These are phyloP conservation scores for Drosophila pseudoobscura DNA, from an alignment of 1,140 invertebrate genomes.

Conservation along the genomic window DNA sequence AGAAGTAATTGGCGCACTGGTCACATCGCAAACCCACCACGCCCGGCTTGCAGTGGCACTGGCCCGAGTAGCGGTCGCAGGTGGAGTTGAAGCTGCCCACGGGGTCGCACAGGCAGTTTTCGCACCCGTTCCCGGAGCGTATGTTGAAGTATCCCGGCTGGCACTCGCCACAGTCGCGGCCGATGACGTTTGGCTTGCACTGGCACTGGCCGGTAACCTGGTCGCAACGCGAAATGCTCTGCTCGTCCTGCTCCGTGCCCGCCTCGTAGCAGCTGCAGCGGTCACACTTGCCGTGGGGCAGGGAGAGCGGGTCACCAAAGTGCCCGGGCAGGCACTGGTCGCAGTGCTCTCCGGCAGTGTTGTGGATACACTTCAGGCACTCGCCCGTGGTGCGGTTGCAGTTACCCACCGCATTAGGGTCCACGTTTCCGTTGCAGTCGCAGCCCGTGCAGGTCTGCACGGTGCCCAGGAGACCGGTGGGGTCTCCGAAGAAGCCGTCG, in stretches of 20 bases:
- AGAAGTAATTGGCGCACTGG: conserved; percentile 92
- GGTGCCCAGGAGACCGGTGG: conserved; percentile 87
- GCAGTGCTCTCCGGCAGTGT: conserved; percentile 94
- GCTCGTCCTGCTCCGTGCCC: conserved; percentile 89
- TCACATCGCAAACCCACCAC: conserved; percentile 94
- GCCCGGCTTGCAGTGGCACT: conserved; percentile 93
- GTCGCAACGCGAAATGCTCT: conserved; percentile 90
- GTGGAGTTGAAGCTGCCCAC: conserved; percentile 93
- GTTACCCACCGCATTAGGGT: conserved; percentile 96
- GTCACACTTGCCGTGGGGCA: conserved; percentile 95
- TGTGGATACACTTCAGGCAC: conserved; percentile 98
- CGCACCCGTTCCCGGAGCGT: conserved; percentile 92
- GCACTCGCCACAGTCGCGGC: conserved; percentile 94
- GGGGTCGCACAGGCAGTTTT: conserved; percentile 92
- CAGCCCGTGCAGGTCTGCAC: conserved; percentile 91
- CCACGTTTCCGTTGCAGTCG: conserved; percentile 97
- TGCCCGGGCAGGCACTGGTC: conserved; percentile 95
- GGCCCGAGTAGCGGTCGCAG: conserved; percentile 91
- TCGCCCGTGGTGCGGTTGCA: conserved; percentile 96
- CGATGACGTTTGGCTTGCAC: conserved; percentile 94
- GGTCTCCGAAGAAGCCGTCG: conserved; percentile 97
- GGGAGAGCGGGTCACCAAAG: conserved; percentile 94
- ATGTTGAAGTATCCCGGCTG: conserved; percentile 92
- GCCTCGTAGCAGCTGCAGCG: conserved; percentile 92
- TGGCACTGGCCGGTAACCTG: conserved; percentile 93